Evolutionary conservation across 2,888 invertebrate genomes (phyloP).

Genomic region (Harpalus rufipes): DNA sequence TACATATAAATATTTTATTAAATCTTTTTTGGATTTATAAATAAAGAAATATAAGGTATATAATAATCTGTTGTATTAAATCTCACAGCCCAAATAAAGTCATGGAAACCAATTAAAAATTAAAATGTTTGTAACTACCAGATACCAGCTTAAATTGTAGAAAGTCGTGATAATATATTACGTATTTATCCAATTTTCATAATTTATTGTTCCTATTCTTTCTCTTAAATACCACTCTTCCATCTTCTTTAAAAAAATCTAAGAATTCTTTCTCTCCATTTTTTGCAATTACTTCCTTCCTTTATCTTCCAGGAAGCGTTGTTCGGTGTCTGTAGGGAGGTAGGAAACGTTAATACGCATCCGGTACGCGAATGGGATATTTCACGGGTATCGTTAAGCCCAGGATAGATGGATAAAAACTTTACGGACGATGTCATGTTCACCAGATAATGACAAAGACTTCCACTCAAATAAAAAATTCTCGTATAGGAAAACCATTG

Average conservation of each 20-base stretch:
- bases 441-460: not conserved
- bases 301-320: conserved; percentile 3
- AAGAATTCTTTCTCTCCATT: not conserved
- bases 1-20: too few species aligned
- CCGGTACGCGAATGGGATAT: conserved; percentile 3
- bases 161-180: too few species aligned
- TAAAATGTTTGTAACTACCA: too few species aligned
- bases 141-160: too few species aligned
- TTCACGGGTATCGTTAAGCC: conserved; percentile 36
- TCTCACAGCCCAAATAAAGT: too few species aligned
- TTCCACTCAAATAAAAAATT: not conserved
- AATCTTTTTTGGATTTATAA: too few species aligned
- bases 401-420: not conserved
- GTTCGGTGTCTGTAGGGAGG: conserved; percentile 1
- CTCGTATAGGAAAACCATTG: not conserved
- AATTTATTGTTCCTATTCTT: too few species aligned
- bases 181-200: too few species aligned
- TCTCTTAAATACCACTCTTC: not conserved
- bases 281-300: conserved; percentile 2
- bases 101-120: too few species aligned
- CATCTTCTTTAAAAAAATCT: not conserved
- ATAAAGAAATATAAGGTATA: too few species aligned
- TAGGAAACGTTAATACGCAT: conserved; percentile 35
- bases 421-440: not conserved
- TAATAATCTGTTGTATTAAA: too few species aligned